Evolutionary conservation across 2,113 vertebrate species (phyloP), one percentile per base, ranked within the genome.

Genomic region (Octodon degus): DNA sequence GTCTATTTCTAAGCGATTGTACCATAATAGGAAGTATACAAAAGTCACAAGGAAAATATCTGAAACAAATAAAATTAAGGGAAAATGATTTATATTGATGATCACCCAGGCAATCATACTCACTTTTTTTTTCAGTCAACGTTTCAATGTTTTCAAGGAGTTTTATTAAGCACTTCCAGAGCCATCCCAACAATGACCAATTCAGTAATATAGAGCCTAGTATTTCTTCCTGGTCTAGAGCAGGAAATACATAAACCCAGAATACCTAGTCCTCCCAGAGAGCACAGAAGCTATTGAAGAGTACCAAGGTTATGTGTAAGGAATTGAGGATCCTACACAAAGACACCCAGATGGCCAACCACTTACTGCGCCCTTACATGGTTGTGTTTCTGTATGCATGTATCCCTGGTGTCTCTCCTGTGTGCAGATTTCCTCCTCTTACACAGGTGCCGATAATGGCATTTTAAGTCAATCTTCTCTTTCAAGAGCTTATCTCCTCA

Each of bases 11-110:
- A 82, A 76, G 74, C 72, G 10, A 76, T 16, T 92, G 9, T 88
- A 27, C 25, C 76, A 47, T 34, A 93, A 60, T 81, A 77, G n/a
- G 20, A 37, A 84, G 16, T 53, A 53, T 32, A 76, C 80, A 72
- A 77, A 95, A 94, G 55, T 91, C 19, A 91, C 22, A 25, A 89
- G 92, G 77, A 89, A 89, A 93, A 77, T 62, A 16, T 77, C 50
- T 79, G 22, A 58, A 92, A 62, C 32, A 97, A 91, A 77, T 81
- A 62, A 89, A 92, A 95, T 55, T 63, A 90, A 70, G 7, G 25
- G 9, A 2, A 65, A 92, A 79, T 53, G 85, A 24, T 60, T 47
- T 37, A 16, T 86, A 50, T 2, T 89, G 55, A 89, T 82, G 7
- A 83, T 93, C 25, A 50, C 27, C 14, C 32, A 90, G 34, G 37